A percentile compares a stretch with the other conserved stretches of the same genome.
Evolutionary conservation across 23 tunicate genomes (phyloP).

Genomic region (Aplidium turbinatum): DNA sequence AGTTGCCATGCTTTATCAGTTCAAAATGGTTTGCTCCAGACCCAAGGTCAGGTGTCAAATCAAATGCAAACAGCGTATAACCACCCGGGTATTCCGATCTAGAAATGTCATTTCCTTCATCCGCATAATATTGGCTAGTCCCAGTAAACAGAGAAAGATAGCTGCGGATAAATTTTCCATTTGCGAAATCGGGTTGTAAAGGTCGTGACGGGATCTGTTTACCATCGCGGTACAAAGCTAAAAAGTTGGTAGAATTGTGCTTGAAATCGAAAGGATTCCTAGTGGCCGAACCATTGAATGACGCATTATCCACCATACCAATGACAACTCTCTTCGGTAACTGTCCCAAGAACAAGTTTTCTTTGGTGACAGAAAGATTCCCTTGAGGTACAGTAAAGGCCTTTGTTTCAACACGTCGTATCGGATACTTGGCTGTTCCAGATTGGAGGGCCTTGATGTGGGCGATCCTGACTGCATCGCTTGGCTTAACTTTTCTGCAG

Average conservation of each 20-base stretch:
- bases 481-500: slow-evolving; percentile 26
- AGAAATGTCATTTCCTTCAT: slow-evolving; percentile 14
- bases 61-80: slow-evolving; percentile 31
- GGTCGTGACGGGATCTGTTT: slow-evolving; percentile 24
- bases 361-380: slow-evolving; percentile 1
- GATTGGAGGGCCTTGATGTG: slow-evolving; percentile 27
- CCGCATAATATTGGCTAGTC: slow-evolving; percentile 10
- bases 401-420: no score
- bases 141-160: slow-evolving; percentile 28
- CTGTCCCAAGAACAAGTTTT: slow-evolving; percentile 37
- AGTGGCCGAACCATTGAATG: slow-evolving; percentile 15
- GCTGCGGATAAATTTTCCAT: slow-evolving; percentile 13
- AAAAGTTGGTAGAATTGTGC: slow-evolving; percentile 11
- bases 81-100: slow-evolving; percentile 35
- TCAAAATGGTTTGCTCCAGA: slow-evolving; percentile 7
- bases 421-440: slow-evolving; percentile 1
- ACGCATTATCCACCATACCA: slow-evolving; percentile 17
- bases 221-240: slow-evolving; percentile 6
- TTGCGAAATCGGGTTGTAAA: slow-evolving; percentile 17
- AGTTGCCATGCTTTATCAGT: slow-evolving; percentile 22
- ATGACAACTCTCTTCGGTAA: slow-evolving; percentile 15
- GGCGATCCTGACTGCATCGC: slow-evolving; percentile 9
- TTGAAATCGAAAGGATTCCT: slow-evolving; percentile 42
- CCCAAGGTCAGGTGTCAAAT: slow-evolving; percentile 17
- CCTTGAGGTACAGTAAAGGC: no score